Evolutionary conservation across 2,113 vertebrate species (phyloP).

Genomic region (Gymnorhina tibicen): DNA sequence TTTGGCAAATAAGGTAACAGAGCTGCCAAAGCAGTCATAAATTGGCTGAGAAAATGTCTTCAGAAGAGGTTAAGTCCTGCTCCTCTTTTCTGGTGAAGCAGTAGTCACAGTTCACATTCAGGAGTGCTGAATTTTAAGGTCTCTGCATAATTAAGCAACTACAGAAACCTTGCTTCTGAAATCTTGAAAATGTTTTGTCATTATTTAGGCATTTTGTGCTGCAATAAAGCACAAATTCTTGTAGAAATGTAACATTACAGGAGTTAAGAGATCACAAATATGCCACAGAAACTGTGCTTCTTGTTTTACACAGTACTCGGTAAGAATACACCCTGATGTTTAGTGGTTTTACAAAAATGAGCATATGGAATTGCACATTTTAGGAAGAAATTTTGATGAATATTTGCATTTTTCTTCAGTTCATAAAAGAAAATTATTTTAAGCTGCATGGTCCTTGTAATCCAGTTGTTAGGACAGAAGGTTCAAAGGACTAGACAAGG

Average conservation of each 20-base stretch:
- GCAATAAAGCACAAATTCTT: not conserved
- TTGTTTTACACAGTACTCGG: not conserved
- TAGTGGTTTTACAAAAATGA: not conserved
- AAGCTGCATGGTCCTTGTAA: not conserved
- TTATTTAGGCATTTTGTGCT: not conserved
- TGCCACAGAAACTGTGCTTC: not conserved
- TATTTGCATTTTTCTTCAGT: not conserved
- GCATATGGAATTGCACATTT: not conserved
- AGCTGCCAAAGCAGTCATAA: slow-evolving; percentile 1
- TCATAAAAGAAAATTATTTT: not conserved
- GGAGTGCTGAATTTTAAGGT: not conserved
- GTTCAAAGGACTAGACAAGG: not conserved
- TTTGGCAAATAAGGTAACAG: slow-evolving; percentile 26
- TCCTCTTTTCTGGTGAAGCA: not conserved
- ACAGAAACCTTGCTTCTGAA: not conserved
- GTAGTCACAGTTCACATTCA: not conserved
- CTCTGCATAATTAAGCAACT: not conserved
- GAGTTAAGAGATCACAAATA: not conserved
- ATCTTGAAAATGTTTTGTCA: not conserved
- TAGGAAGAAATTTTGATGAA: not conserved
- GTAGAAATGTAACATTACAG: not conserved
- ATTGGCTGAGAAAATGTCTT: slow-evolving; percentile 30
- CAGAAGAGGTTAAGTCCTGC: slow-evolving; percentile 6
- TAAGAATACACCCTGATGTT: not conserved
- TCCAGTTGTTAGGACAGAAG: not conserved